Evolutionary conservation across 2,888 invertebrate species (phyloP).

Genomic region (Acleris emargana): DNA sequence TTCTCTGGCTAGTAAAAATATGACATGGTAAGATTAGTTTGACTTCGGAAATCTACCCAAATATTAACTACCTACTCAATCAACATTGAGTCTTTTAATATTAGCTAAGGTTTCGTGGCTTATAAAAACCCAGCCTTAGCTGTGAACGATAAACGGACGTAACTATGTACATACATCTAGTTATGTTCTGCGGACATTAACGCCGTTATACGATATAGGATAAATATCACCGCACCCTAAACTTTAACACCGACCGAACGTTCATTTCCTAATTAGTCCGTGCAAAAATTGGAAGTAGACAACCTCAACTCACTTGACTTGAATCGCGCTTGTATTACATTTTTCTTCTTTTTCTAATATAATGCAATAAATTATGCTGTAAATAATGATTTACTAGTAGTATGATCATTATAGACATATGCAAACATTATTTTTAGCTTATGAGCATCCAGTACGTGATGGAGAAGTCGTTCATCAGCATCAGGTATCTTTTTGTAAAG

Average conservation of each 20-base stretch:
- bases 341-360: neutral
- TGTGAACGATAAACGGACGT: constrained; percentile 11
- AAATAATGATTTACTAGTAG: no score
- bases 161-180: neutral
- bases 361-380: constrained; percentile 2
- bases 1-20: no score
- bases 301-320: constrained; percentile 33
- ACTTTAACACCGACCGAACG: constrained; percentile 38
- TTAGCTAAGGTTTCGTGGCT: no score
- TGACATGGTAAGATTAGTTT: no score
- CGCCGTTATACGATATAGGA: constrained; percentile 32
- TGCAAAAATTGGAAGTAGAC: constrained; percentile 38
- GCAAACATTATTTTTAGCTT: constrained; percentile 1
- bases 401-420: neutral
- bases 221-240: constrained; percentile 45
- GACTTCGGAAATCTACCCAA: no score
- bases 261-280: constrained; percentile 45
- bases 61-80: no score
- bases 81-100: no score
- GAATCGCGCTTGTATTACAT: constrained; percentile 27
- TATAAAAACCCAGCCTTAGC: no score
- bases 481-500: constrained; percentile 51
- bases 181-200: constrained; percentile 27
- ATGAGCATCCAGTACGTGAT: constrained; percentile 57
- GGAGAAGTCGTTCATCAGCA: constrained; percentile 50